phyloP scores from a whole-genome alignment of 1,140 invertebrate species.

The Eulimnadia texana region DNA sequence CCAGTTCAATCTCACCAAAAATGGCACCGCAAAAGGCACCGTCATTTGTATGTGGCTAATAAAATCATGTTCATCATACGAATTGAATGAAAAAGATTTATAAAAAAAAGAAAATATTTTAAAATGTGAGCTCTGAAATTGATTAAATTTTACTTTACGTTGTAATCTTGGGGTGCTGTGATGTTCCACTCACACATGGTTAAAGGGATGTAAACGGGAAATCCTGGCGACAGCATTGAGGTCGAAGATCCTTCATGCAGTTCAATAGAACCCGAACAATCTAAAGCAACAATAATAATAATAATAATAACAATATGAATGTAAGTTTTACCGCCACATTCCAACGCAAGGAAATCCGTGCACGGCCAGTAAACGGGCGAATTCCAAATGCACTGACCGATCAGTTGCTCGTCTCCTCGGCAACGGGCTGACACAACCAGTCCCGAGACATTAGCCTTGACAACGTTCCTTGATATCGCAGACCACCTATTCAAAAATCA shows the following conservation, averaged over 20 bases:
- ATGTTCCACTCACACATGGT: slow-evolving; percentile 13
- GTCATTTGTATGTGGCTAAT: neutral
- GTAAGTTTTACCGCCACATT: slow-evolving; percentile 12
- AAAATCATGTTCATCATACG: neutral
- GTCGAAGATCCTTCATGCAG: neutral
- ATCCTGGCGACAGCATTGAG: slow-evolving; percentile 4
- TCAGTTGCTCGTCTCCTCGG: slow-evolving; percentile 14
- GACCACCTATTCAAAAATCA: neutral
- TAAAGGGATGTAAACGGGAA: slow-evolving; percentile 12
- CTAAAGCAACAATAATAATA: neutral
- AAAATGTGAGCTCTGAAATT: neutral
- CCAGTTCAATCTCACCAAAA: neutral
- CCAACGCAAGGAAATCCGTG: slow-evolving; percentile 3
- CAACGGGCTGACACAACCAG: neutral
- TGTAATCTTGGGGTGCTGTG: slow-evolving; percentile 4
- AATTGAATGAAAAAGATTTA: neutral
- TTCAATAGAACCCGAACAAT: neutral
- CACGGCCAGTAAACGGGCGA: neutral
- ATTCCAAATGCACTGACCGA: slow-evolving; percentile 4
- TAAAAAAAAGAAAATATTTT: neutral
- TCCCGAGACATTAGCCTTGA: neutral
- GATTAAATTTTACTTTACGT: slow-evolving; percentile 1
- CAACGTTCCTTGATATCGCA: neutral
- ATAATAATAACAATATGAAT: neutral
- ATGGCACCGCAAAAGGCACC: no score